phyloP scores from a whole-genome alignment of 2,113 vertebrate species.

The zebrafish (Danio rerio) region DNA sequence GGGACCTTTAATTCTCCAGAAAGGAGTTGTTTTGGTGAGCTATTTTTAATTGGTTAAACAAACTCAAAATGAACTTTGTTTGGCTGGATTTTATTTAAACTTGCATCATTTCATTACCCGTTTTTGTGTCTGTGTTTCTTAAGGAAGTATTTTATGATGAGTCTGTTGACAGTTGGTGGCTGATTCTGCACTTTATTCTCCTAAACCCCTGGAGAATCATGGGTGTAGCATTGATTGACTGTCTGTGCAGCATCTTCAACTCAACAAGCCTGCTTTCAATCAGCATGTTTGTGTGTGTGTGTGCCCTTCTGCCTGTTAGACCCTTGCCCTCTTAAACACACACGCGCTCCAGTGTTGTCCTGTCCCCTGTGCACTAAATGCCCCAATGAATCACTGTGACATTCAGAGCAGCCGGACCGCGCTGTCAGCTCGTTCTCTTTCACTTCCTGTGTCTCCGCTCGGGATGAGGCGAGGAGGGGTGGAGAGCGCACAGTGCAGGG shows the following conservation, averaged over 20 bases:
- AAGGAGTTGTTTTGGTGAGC: no score
- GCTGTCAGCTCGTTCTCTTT: slow-evolving; percentile 48
- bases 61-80: no score
- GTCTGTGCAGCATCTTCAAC: slow-evolving; percentile 50
- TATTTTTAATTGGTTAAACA: no score
- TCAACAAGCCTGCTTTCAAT: slow-evolving; percentile 48
- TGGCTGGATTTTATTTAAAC: no score
- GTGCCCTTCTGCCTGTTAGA: slow-evolving; percentile 56
- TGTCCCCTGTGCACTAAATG: slow-evolving; percentile 56
- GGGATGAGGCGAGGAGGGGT: neutral
- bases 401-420: slow-evolving; percentile 50
- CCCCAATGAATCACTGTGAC: slow-evolving; percentile 66
- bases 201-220: slow-evolving; percentile 53
- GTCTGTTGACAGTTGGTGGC: slow-evolving; percentile 57
- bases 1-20: no score
- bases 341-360: slow-evolving; percentile 46
- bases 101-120: no score
- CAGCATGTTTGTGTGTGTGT: slow-evolving; percentile 45
- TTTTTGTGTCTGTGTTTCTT: slow-evolving; percentile 18
- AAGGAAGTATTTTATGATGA: slow-evolving; percentile 37
- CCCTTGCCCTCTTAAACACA: slow-evolving; percentile 60
- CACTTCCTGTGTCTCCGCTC: neutral
- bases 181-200: slow-evolving; percentile 58
- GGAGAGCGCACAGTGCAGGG: slow-evolving; percentile 19
- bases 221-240: slow-evolving; percentile 65